Evolutionary conservation across 2,113 vertebrate species (phyloP).

Genomic region (Scomber colias): DNA sequence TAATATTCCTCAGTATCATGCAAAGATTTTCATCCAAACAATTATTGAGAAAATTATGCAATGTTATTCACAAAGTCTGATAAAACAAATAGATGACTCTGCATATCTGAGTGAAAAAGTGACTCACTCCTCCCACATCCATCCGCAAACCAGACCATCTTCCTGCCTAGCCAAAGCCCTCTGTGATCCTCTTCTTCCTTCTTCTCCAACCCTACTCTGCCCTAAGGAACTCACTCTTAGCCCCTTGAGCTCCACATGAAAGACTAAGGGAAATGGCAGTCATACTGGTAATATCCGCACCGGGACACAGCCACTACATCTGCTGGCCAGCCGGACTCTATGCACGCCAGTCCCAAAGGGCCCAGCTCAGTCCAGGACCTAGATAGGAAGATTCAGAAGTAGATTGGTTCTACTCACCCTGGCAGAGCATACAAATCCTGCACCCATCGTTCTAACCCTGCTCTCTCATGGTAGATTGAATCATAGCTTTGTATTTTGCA

Average conservation of each 20-base stretch:
- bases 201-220: slow-evolving; percentile 54
- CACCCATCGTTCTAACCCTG: slow-evolving; percentile 38
- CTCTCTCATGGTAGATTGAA: slow-evolving; percentile 63
- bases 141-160: slow-evolving; percentile 59
- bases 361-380: slow-evolving; percentile 44
- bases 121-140: slow-evolving; percentile 41
- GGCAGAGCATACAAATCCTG: slow-evolving; percentile 57
- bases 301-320: slow-evolving; percentile 74
- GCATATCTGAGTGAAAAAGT: slow-evolving; percentile 44
- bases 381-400: slow-evolving; percentile 44
- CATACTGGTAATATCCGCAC: slow-evolving; percentile 78
- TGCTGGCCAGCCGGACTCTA: slow-evolving; percentile 72
- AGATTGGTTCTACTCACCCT: slow-evolving; percentile 46
- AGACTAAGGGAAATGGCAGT: slow-evolving; percentile 78
- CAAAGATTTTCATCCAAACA: slow-evolving; percentile 3
- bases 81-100: slow-evolving; percentile 42
- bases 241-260: slow-evolving; percentile 77
- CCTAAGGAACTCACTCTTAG: slow-evolving; percentile 51
- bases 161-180: slow-evolving; percentile 57
- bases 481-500: slow-evolving; percentile 41
- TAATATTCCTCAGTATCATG: slow-evolving; percentile 8
- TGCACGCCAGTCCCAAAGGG: slow-evolving; percentile 62
- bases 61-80: slow-evolving; percentile 17
- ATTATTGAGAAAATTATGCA: slow-evolving; percentile 7
- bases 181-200: slow-evolving; percentile 69